Percentiles rank a stretch among this genome's conserved stretches.
Evolutionary conservation across 2,113 vertebrate genomes (phyloP).

Genomic region (Cololabis saira): DNA sequence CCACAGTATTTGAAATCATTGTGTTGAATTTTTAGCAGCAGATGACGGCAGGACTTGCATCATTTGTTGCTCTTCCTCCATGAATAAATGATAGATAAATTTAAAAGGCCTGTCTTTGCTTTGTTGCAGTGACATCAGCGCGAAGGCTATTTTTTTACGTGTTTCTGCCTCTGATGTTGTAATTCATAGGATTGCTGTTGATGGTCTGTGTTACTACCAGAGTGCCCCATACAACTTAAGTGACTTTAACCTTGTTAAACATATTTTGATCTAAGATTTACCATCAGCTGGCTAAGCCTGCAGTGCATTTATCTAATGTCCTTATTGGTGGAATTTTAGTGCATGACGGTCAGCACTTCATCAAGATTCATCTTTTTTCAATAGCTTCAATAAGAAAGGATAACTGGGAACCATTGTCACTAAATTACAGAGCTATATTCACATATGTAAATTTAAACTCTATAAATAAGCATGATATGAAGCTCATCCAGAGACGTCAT

Average conservation of each 20-base stretch:
- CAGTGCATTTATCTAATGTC: background rate
- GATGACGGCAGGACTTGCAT: background rate
- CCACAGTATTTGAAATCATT: conserved; percentile 18
- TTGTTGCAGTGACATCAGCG: conserved; percentile 4
- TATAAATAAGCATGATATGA: no score
- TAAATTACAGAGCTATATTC: no score
- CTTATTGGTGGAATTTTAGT: conserved; percentile 2
- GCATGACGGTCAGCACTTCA: no score
- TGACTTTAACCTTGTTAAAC: background rate
- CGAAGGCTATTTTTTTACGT: conserved; percentile 23
- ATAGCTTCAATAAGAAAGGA: background rate
- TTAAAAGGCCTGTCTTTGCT: background rate
- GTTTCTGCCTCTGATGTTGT: conserved; percentile 2
- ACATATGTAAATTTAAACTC: no score
- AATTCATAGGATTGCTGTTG: conserved; percentile 13
- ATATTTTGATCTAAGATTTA: conserved; percentile 1
- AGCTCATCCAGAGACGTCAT: no score
- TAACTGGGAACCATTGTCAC: no score
- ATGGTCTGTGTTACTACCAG: conserved; percentile 4
- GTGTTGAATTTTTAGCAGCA: conserved; percentile 16
- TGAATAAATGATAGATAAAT: conserved; percentile 19
- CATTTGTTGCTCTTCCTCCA: background rate
- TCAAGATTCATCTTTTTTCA: background rate
- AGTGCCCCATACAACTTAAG: background rate
- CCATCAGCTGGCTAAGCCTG: background rate